A percentile compares a stretch with the other conserved stretches of the same genome.
Evolutionary conservation across 2,797 vertebrate genomes (phyloP).

Genomic region (Poeciliopsis presidionis): DNA sequence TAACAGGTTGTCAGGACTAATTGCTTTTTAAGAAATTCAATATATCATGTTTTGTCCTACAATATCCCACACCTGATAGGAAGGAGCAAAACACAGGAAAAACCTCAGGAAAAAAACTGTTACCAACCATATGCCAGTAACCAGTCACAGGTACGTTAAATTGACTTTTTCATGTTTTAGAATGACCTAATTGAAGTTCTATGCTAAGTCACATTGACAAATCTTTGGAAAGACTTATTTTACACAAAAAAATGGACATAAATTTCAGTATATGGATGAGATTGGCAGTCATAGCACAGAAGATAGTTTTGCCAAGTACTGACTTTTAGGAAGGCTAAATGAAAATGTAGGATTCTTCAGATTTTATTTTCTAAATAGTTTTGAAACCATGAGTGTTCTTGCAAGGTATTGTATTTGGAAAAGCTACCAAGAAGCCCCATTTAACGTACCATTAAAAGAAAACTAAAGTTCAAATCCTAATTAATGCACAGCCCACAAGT

Average conservation of each 20-base stretch:
- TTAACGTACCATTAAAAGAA: neutral
- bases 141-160: neutral
- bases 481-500: neutral
- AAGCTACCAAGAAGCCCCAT: neutral
- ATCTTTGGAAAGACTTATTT: neutral
- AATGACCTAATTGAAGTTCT: neutral
- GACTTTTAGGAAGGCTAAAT: neutral
- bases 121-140: no score
- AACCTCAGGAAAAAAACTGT: neutral
- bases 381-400: neutral
- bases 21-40: constrained; percentile 1
- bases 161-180: neutral
- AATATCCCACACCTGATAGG: neutral
- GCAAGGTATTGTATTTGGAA: neutral
- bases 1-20: neutral
- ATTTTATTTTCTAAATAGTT: neutral
- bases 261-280: neutral
- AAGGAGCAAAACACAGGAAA: neutral
- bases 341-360: neutral
- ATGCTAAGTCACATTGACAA: neutral
- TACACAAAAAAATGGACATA: neutral
- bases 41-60: neutral
- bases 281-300: neutral
- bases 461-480: neutral
- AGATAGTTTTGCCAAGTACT: neutral